Conservation (phyloP, 2,888 invertebrate genomes). For the Lasioglossum pauxillum region DNA sequence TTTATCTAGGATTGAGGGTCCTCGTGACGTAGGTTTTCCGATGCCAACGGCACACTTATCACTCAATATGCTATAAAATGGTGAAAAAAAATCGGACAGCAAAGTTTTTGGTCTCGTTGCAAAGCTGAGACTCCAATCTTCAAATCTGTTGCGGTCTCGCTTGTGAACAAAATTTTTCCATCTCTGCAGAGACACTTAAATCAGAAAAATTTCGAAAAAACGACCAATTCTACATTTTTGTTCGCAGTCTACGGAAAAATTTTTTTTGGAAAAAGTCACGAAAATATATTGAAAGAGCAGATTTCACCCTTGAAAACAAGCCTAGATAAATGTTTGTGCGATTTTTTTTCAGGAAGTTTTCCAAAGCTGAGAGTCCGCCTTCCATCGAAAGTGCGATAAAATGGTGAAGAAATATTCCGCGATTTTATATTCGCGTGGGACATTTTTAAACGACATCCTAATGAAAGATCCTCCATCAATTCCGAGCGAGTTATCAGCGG, state of each 20-base stretch:
- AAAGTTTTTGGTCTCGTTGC: neutral
- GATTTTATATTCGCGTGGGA: neutral
- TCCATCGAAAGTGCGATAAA: neutral
- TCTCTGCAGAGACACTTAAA: neutral
- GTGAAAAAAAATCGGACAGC: neutral
- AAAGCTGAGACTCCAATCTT: neutral
- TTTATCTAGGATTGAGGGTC: no score
- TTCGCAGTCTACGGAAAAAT: neutral
- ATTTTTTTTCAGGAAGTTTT: neutral
- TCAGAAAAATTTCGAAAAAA: neutral
- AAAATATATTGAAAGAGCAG: fast-evolving
- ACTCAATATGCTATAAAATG: neutral
- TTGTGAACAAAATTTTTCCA: neutral
- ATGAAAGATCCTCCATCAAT: constrained; percentile 27
- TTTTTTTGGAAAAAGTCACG: neutral
- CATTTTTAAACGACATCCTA: constrained; percentile 16
- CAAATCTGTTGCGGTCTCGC: fast-evolving
- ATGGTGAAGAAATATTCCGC: neutral
- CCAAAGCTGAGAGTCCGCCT: neutral
- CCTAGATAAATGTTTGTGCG: neutral
- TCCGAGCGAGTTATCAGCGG: neutral
- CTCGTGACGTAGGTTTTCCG: no score
- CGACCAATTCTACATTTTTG: neutral
- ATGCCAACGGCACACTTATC: no score
- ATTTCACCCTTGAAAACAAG: neutral